Evolutionary conservation across 2,888 invertebrate species (phyloP), one percentile per base, ranked within the genome.

Genomic region (Apodemia mormo): DNA sequence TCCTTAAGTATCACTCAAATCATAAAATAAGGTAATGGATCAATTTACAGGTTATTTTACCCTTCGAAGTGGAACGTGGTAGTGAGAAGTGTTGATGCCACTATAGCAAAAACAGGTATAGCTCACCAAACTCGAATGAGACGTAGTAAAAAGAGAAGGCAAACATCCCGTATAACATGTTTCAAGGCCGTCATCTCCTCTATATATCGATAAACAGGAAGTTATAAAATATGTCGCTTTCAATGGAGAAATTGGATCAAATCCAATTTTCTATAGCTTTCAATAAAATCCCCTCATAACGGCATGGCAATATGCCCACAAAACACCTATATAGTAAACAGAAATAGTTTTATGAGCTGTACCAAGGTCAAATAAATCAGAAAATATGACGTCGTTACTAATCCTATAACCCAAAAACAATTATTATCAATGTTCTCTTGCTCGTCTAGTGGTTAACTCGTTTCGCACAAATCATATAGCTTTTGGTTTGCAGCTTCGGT

Each of bases 281-380:
- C 61, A 61, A 61, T 61, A 61, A 33, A 33, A 61, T 33, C 30
- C 61, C 61, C 61, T 61, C 61, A 33, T 61, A 61, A 61, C 30
- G 61, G 61, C 33, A 33, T 61, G 33, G 61, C 61, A 61, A 33
- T 61, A 33, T 61, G 61, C 61, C 61, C 61, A 14, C 61, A 12
- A 1, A 61, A 61, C 61, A 61, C 61, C 61, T 61, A 12, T 33
- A 61, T 33, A 33, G 30, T 30, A 33, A 5, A 12, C 61, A 61
- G 14, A 61, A 61, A 61, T 33, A 61, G 37, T 64, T 64, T 61
- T 61, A 61, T 33, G 58, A 12, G 30, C 29, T 45, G 30, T 30
- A 58, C 58, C 58, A 58, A 58, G 58, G 58, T 30, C 58, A 30
- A 58, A 22, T 30, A 58, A 22, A 56, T 56, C 29, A 30, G 9